Evolutionary conservation across 2,888 invertebrate genomes (phyloP).

Genomic region (Leptogaster cylindrica): DNA sequence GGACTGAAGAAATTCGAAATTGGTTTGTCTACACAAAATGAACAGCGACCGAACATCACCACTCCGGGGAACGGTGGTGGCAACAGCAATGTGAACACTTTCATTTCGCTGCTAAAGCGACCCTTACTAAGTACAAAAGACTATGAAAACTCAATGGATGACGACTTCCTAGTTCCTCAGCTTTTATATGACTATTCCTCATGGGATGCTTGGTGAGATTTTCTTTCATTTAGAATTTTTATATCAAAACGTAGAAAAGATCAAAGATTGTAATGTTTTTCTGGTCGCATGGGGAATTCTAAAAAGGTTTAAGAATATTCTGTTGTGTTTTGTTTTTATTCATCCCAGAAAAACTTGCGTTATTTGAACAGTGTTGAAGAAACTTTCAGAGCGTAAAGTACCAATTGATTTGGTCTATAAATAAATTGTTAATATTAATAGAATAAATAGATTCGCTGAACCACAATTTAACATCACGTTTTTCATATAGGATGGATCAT

Average conservation of each 20-base stretch:
- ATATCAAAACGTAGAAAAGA: too few relatives aligned
- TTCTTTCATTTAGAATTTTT: not conserved
- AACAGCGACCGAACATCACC: conserved; percentile 39
- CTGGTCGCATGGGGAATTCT: too few relatives aligned
- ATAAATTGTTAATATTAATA: too few relatives aligned
- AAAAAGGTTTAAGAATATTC: too few relatives aligned
- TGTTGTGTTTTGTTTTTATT: too few relatives aligned
- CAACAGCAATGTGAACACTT: conserved; percentile 53
- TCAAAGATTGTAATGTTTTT: too few relatives aligned
- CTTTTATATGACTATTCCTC: conserved; percentile 89
- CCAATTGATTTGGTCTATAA: too few relatives aligned
- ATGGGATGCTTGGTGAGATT: conserved; percentile 77
- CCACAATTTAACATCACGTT: too few relatives aligned
- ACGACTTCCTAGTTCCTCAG: conserved; percentile 80
- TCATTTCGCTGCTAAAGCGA: conserved; percentile 68
- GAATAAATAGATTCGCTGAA: too few relatives aligned
- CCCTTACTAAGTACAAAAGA: conserved; percentile 80
- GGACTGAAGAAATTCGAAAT: conserved; percentile 39
- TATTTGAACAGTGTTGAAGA: too few relatives aligned
- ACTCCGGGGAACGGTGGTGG: conserved; percentile 35
- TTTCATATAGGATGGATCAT: conserved; percentile 75
- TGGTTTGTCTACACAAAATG: conserved; percentile 1
- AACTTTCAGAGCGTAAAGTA: too few relatives aligned
- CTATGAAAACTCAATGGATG: conserved; percentile 78
- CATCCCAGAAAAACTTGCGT: too few relatives aligned